Evolutionary conservation across 2,888 invertebrate genomes (phyloP).

Genomic region (Escarpia spicata): DNA sequence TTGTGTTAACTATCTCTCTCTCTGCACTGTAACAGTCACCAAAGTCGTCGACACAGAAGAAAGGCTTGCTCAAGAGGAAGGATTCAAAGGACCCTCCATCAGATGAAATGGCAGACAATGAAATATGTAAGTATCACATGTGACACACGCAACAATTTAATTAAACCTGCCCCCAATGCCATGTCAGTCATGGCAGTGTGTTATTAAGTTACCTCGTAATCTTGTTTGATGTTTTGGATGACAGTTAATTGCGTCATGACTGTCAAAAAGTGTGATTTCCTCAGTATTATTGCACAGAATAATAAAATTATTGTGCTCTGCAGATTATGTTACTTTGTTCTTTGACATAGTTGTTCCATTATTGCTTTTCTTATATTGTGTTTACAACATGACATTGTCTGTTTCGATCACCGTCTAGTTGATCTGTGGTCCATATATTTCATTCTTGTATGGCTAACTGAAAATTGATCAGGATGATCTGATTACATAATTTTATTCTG

Average conservation of each 20-base stretch:
- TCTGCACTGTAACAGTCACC: background rate
- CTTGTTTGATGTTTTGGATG: background rate
- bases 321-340: background rate
- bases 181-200: background rate
- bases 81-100: conserved; percentile 36
- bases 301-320: background rate
- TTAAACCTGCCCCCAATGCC: background rate
- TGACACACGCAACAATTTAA: background rate
- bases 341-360: background rate
- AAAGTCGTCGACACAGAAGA: conserved; percentile 34
- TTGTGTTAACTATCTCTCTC: background rate
- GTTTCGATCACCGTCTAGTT: background rate
- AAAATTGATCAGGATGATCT: background rate
- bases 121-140: conserved; percentile 5
- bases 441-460: background rate
- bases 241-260: background rate
- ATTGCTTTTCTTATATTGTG: background rate
- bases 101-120: conserved; percentile 23
- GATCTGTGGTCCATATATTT: background rate
- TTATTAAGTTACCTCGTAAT: background rate
- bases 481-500: background rate
- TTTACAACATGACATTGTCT: background rate
- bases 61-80: conserved; percentile 34
- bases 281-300: background rate
- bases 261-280: background rate